Evolutionary conservation across 2,888 invertebrate genomes (phyloP), one percentile per base, ranked within the genome.

Genomic region (Acheta domesticus): DNA sequence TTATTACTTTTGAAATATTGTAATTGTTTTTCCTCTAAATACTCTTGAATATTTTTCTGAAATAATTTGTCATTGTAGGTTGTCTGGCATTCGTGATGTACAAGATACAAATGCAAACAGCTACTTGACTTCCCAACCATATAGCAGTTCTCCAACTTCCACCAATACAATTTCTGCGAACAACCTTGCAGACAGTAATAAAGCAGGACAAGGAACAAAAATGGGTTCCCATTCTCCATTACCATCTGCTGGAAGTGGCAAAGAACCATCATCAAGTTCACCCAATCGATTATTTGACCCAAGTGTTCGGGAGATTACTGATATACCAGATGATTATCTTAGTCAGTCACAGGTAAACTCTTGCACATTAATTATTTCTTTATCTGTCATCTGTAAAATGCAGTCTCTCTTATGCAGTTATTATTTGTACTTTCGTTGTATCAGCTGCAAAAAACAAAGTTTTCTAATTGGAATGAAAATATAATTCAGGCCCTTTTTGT

Each of bases 241-340:
- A 49, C 80, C 82, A 83, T 87, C 81, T 85, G 81, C 79, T 50
- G 86, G 82, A 85, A 86, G 82, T 85, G 85, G 81, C 84, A 86
- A 79, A 86, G 86, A 82, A 62, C 21, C 77, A 14, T 79, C 81
- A 36, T 79, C 81, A 36, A 79, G 74, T 86, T 86, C 84, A 85
- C 19, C 79, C 14, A 78, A 77, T 75, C 78, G 80, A 48, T 75
- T 79, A 16, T 82, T 81, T 81, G 87, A 87, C 84, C 87, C 87
- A 78, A 87, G 88, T 80, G 87, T 88, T 83, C 87, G 88, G 87
- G 94, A 94, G 88, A 93, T 95, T 84, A 93, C 93, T 0, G 94
- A 94, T 86, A 94, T 95, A 84, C 94, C 95, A 0, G 94, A 94
- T 84, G 94, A 95, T 87, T 95, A 94, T 85, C 89, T 95, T 20